Evolutionary conservation across 2,113 vertebrate genomes (phyloP), one percentile per base, ranked within the genome.

Genomic region (Podiceps cristatus): DNA sequence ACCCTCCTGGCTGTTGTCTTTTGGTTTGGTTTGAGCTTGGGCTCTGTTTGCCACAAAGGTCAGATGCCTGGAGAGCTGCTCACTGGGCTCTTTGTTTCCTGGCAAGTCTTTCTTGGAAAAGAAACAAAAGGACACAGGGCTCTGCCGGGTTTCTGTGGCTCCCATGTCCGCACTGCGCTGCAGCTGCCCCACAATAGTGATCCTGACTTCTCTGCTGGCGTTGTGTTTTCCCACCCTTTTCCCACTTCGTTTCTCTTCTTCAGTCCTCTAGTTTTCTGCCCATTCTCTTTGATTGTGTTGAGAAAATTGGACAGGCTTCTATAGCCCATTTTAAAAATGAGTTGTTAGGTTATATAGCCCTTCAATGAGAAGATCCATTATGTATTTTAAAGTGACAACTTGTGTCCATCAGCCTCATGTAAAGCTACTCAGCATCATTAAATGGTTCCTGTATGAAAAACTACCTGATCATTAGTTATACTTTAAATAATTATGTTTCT

Each of bases 91-190:
- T 83, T 73, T 71, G 25, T 60, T 92, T 93, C 59, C 55, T 85
- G 55, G 31, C 31, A 69, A 81, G 49, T 47, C 47, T 80, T 89
- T 78, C 66, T 95, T 67, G 22, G 47, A 56, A 44, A 73, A 85
- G 86, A 75, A 22, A 68, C 50, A 60, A 95, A 90, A 96, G 37
- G 33, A 31, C 1, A 1, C 8, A 23, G 56, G 6, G 6, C 29
- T 86, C 47, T 95, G 68, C 81, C 78, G 84, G 81, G 86, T 60
- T 84, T 95, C 69, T 87, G 3, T 92, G 89, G 76, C 40, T 97
- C 87, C 79, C 47, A 7, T 4, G 3, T 85, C 76, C 64, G 58
- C 20, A 11, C 62, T 80, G 49, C 14, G 13, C 86, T 1, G 3
- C 68, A 89, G 88, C 68, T 95, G 88, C 52, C 59, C 66, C 63